Percentiles rank a stretch among this genome's conserved stretches.
Evolutionary conservation across 2,797 vertebrate genomes (phyloP).

Genomic region (Phoebastria nigripes): DNA sequence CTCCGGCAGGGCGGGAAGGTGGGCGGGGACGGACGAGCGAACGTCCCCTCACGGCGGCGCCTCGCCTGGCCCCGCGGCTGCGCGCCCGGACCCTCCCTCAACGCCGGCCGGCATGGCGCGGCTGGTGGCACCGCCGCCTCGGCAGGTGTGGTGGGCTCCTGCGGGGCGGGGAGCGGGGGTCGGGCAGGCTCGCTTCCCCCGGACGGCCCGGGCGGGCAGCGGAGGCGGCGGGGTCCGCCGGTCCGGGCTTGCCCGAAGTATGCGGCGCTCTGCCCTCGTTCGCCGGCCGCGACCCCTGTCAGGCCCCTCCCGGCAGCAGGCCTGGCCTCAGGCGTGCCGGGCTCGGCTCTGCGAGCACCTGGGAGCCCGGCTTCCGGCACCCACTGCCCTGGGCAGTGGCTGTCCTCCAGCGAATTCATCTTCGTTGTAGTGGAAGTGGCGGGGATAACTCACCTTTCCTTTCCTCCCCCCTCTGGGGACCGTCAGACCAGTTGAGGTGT

Average conservation of each 20-base stretch:
- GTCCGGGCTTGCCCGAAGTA: too few relatives aligned
- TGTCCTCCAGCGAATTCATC: too few relatives aligned
- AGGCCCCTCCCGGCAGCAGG: not conserved
- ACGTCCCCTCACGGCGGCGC: not conserved
- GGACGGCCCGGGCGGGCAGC: not conserved
- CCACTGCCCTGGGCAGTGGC: not conserved
- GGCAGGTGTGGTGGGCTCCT: not conserved
- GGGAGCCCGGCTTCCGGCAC: not conserved
- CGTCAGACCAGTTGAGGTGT: not conserved
- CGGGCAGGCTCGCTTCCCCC: not conserved
- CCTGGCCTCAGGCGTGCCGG: too few relatives aligned
- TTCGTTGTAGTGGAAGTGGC: not conserved
- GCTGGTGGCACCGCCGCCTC: not conserved
- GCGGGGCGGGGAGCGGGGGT: not conserved
- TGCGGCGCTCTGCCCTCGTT: not conserved
- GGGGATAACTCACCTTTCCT: too few relatives aligned
- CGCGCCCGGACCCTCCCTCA: not conserved
- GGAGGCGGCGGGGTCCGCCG: not conserved
- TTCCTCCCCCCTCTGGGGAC: accelerated
- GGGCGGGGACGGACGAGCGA: not conserved
- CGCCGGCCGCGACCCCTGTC: not conserved
- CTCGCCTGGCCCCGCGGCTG: too few relatives aligned
- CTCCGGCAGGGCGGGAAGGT: not conserved
- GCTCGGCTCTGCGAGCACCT: not conserved
- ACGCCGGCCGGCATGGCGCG: not conserved